Conservation (phyloP, 2,888 invertebrate species). For the Lithodes maja region DNA sequence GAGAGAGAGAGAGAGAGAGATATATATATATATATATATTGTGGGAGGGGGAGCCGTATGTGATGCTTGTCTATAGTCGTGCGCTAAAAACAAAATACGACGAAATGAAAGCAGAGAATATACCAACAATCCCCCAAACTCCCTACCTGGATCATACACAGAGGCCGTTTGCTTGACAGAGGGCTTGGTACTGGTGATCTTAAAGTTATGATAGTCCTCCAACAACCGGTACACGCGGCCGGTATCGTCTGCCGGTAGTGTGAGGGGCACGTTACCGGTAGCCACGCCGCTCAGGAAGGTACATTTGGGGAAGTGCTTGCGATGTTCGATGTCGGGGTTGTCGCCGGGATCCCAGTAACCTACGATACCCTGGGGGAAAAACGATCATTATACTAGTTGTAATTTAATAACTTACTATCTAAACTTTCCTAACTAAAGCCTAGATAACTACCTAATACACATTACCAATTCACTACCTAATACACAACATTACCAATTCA, state of each 20-base stretch:
- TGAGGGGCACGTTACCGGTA: constrained; percentile 81
- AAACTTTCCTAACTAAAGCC: too few species aligned
- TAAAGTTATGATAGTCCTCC: constrained; percentile 50
- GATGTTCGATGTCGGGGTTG: constrained; percentile 86
- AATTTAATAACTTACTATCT: too few species aligned
- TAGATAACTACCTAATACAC: too few species aligned
- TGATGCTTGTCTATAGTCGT: too few species aligned
- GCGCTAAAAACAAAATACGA: neutral
- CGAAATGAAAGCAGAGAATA: neutral
- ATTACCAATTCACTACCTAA: too few species aligned
- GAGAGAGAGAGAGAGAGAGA: too few species aligned
- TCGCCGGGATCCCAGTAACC: constrained; percentile 88
- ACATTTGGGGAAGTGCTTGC: constrained; percentile 86
- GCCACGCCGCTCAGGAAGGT: constrained; percentile 81
- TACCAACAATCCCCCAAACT: too few species aligned
- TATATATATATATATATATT: too few species aligned
- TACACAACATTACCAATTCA: too few species aligned
- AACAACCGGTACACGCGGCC: constrained; percentile 39
- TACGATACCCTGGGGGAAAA: constrained; percentile 84
- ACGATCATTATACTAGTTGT: too few species aligned
- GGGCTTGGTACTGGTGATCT: constrained; percentile 42
- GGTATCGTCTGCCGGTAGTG: constrained; percentile 56
- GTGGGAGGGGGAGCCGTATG: too few species aligned
- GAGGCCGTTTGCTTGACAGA: neutral
- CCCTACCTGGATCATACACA: neutral